Conservation (phyloP, 2,113 vertebrate species). For the Gasterosteus nipponicus region DNA sequence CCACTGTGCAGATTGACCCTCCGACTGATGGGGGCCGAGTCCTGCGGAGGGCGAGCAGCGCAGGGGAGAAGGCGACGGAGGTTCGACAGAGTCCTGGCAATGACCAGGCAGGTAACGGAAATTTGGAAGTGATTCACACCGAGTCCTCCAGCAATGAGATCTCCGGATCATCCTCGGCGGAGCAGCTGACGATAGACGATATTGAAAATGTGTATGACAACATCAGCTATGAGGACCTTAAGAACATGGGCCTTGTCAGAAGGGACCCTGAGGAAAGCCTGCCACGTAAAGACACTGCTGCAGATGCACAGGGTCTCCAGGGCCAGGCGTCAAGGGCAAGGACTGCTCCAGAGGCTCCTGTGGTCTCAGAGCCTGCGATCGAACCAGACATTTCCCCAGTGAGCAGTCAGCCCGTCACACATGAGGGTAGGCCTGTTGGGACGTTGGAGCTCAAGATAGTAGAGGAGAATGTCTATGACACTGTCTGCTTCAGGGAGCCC, state of each 20-base stretch:
- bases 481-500: constrained; percentile 85
- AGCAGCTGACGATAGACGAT: constrained; percentile 91
- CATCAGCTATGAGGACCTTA: constrained; percentile 96
- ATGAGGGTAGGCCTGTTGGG: constrained; percentile 69
- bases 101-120: constrained; percentile 31
- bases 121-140: constrained; percentile 74
- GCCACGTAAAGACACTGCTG: constrained; percentile 33
- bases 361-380: constrained; percentile 32
- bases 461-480: constrained; percentile 94
- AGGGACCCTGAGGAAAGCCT: constrained; percentile 78
- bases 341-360: constrained; percentile 11
- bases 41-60: constrained; percentile 92
- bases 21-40: constrained; percentile 75
- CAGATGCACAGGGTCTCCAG: constrained; percentile 23
- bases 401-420: constrained; percentile 64
- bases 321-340: background rate
- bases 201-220: constrained; percentile 97
- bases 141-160: constrained; percentile 82
- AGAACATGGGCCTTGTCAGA: constrained; percentile 89
- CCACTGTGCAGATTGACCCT: constrained; percentile 74
- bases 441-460: constrained; percentile 83
- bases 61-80: constrained; percentile 86
- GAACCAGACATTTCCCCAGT: constrained; percentile 68
- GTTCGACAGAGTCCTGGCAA: constrained; percentile 57
- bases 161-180: constrained; percentile 84